Base-by-base conservation (phyloP, 2,113 vertebrate genomes). In the Desmodus rotundus region DNA sequence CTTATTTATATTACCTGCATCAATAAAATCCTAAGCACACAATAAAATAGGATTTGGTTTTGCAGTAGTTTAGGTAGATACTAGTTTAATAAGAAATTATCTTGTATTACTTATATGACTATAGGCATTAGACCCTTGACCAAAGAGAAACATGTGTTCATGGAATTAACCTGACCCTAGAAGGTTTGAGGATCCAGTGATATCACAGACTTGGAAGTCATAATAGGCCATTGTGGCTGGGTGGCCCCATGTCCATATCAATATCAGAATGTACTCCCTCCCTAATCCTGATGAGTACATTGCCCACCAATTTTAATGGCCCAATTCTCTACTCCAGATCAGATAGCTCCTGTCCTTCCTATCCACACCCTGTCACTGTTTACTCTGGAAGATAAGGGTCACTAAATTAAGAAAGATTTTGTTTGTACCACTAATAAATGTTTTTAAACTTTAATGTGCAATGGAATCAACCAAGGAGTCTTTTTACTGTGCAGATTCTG, bases 41-140 rank as follows among this genome's bases (percentile, higher is more conserved):
- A 85, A 31, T 73, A 52, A 95, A 94, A 91, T 58, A 20, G 43
- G 33, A 95, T 90, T 87, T 85, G n/a, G 70, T 81, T 70, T 81
- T 76, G 74, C 24, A 2, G 11, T 76, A 93, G 67, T 85, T 87
- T 94, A 41, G 6, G n/a, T 74, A 89, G 68, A 28, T 77, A 85
- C 68, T 81, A 50, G 5, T 43, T 95, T 91, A 92, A 17, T 73
- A 70, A 56, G 61, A 92, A 91, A 77, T 92, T 43, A 76, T 61
- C 43, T 28, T 81, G 28, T 78, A 67, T 77, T 87, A 82, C 10
- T 70, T 80, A 63, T 68, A 50, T 50, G 56, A 93, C 43, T 72
- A 54, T 10, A 93, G 89, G 33, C 31, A 7, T 89, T 93, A 76
- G 12, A 76, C 3, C 12, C 85, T 56, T 89, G 83, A 54, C 33